These are phyloP conservation scores for Amiota minor DNA, from an alignment of 2,888 invertebrate genomes.

Conservation along the genomic window DNA sequence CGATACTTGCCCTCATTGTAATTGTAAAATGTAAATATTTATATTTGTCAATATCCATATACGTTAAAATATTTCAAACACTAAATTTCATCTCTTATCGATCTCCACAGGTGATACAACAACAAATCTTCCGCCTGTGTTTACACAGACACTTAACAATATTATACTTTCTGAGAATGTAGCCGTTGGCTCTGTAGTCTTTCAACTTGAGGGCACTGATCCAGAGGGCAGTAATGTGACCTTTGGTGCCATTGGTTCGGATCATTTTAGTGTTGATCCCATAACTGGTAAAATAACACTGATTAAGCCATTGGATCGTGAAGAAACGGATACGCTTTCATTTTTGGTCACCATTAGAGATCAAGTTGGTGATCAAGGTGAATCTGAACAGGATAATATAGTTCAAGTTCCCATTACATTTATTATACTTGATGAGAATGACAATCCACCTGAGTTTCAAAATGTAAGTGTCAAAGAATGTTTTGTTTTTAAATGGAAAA, in stretches of 20 bases:
- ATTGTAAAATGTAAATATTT: not conserved
- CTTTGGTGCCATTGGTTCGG: constrained; percentile 85
- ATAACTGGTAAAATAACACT: constrained; percentile 86
- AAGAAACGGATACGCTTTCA: constrained; percentile 85
- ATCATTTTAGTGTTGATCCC: constrained; percentile 85
- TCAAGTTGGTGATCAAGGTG: constrained; percentile 76
- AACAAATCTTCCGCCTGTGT: constrained; percentile 81
- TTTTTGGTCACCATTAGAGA: constrained; percentile 89
- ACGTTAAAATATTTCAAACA: not conserved
- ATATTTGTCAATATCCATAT: not conserved
- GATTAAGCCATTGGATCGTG: constrained; percentile 85
- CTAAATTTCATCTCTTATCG: not conserved
- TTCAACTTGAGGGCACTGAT: constrained; percentile 84
- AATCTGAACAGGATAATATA: constrained; percentile 80
- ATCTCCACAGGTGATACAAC: constrained; percentile 61
- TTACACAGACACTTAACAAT: constrained; percentile 85
- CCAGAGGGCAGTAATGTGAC: constrained; percentile 84
- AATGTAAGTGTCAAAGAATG: constrained; percentile 76
- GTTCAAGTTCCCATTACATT: constrained; percentile 85
- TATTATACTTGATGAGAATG: constrained; percentile 90
- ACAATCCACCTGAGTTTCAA: constrained; percentile 86
- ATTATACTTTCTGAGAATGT: constrained; percentile 85
- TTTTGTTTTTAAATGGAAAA: not conserved
- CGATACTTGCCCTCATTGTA: not conserved
- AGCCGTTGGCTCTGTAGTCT: constrained; percentile 85